Conservation (phyloP, 1,140 invertebrate genomes). For the Drosophila suzukii region DNA sequence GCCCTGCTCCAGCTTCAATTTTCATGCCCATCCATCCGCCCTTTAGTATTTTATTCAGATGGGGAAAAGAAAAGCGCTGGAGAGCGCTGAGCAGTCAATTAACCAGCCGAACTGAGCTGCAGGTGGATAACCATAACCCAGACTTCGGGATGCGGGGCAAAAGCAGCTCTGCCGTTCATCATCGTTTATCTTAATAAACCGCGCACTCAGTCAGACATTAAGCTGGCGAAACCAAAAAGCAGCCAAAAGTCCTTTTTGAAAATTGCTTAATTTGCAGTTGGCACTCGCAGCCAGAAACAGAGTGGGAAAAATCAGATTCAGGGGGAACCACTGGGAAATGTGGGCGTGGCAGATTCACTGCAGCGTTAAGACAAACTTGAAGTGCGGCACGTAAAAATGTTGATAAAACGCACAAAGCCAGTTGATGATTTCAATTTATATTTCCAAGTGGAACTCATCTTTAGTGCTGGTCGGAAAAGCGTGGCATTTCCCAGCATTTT, state of each 20-base stretch:
- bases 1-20: constrained; percentile 37
- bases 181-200: constrained; percentile 82
- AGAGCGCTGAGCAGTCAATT: constrained; percentile 50
- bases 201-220: constrained; percentile 79
- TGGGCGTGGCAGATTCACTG: constrained; percentile 46
- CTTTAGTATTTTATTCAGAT: constrained; percentile 7
- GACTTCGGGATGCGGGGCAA: constrained; percentile 7
- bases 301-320: constrained; percentile 36
- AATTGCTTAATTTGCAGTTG: constrained; percentile 82
- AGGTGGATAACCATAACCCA: constrained; percentile 42
- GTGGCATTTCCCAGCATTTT: constrained; percentile 10
- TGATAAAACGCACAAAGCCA: constrained; percentile 82
- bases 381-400: constrained; percentile 79
- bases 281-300: constrained; percentile 37
- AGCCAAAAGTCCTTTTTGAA: constrained; percentile 76
- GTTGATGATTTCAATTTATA: constrained; percentile 83
- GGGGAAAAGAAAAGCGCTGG: constrained; percentile 36
- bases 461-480: constrained; percentile 47
- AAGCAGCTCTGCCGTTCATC: constrained; percentile 62
- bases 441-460: constrained; percentile 80
- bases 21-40: neutral
- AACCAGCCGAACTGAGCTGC: constrained; percentile 40
- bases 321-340: neutral
- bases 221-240: constrained; percentile 65
- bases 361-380: constrained; percentile 67